Percentiles rank a stretch among this genome's conserved stretches.
These are phyloP conservation scores for Acrobasis consociella DNA, from an alignment of 2,888 invertebrate genomes.

Conservation along the genomic window DNA sequence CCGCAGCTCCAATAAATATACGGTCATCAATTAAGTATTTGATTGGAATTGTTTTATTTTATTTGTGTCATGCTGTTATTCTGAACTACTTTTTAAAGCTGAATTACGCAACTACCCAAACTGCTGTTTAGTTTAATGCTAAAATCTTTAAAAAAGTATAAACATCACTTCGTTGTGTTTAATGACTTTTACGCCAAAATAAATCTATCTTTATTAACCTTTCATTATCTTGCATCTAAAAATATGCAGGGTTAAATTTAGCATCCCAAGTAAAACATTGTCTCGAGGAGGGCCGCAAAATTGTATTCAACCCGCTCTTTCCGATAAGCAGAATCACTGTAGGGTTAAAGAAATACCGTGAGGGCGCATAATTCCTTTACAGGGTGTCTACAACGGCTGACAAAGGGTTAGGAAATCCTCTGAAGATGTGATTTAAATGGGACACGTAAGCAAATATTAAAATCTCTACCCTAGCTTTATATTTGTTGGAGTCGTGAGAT, in stretches of 20 bases:
- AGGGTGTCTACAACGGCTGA: conserved; percentile 49
- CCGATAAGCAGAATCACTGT: conserved; percentile 78
- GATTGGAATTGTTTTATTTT: no score
- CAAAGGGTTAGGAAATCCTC: conserved; percentile 13
- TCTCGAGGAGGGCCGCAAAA: conserved; percentile 64
- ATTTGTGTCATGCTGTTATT: no score
- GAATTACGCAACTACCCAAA: no score
- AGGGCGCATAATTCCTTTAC: conserved; percentile 76
- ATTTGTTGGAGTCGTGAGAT: background rate
- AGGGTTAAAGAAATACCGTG: conserved; percentile 78
- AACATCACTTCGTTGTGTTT: no score
- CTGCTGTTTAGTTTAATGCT: no score
- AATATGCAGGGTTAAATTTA: conserved; percentile 49
- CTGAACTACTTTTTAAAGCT: no score
- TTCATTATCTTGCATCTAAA: background rate
- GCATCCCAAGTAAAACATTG: conserved; percentile 63
- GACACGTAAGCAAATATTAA: conserved; percentile 9
- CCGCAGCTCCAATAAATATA: no score
- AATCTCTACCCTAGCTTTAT: background rate
- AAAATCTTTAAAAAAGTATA: no score
- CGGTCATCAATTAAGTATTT: no score
- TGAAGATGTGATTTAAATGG: conserved; percentile 15
- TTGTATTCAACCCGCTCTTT: conserved; percentile 76
- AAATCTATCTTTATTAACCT: background rate
- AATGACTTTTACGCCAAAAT: no score